Conservation (phyloP, 2,113 vertebrate genomes). For the Syngnathus typhle region DNA sequence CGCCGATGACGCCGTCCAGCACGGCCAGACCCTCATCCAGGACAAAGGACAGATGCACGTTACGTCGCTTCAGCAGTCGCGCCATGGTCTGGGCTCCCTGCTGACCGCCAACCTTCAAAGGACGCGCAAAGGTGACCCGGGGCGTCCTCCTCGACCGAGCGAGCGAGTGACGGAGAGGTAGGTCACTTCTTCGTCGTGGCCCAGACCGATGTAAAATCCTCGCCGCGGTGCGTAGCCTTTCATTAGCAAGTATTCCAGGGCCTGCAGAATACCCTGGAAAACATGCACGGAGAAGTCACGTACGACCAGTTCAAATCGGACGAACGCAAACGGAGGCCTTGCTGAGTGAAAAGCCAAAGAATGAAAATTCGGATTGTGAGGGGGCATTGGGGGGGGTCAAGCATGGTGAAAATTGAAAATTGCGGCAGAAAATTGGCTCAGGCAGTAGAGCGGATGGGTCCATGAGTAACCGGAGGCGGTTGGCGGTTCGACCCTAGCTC, state of each 20-base stretch:
- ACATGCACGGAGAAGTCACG: too few species aligned
- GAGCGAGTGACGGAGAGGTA: background rate
- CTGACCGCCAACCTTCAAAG: constrained; percentile 71
- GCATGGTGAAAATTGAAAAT: too few species aligned
- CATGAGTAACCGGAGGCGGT: too few species aligned
- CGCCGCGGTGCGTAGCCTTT: constrained; percentile 78
- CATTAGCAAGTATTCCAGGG: constrained; percentile 82
- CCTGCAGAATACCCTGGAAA: constrained; percentile 83
- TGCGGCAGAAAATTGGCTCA: too few species aligned
- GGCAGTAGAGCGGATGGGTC: too few species aligned
- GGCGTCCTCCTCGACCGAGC: too few species aligned
- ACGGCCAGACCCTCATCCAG: constrained; percentile 82
- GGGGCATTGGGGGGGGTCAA: too few species aligned
- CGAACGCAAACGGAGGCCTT: too few species aligned
- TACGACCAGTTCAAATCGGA: too few species aligned
- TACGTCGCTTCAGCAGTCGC: constrained; percentile 73
- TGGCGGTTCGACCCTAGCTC: too few species aligned
- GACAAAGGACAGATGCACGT: constrained; percentile 76
- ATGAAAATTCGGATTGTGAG: too few species aligned
- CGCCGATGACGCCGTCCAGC: constrained; percentile 70
- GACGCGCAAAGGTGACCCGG: background rate
- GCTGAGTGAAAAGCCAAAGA: too few species aligned
- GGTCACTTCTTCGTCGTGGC: constrained; percentile 90
- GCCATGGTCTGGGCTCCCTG: constrained; percentile 78
- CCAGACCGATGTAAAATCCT: constrained; percentile 84